Base-by-base conservation (phyloP, 1,140 invertebrate genomes). In the Mycetomoellerius zeteki region DNA sequence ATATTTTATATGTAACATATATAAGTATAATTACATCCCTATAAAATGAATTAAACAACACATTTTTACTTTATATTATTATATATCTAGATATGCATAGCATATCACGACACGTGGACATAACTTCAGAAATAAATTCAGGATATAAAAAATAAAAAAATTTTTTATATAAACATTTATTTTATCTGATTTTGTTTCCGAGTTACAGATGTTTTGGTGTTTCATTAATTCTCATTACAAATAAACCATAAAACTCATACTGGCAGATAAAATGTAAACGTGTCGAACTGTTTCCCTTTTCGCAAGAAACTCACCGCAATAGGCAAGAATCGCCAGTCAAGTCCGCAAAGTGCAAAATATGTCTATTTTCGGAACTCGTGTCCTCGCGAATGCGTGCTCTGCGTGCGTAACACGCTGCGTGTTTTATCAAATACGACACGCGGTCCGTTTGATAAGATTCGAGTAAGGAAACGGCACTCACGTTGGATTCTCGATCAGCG, bases 311-410 rank as follows among this genome's bases (percentile, higher is more conserved):
- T 47, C 30, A 10, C 30, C 47, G 47, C 24, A 52, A 54, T 24
- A 71, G 37, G 47, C 24, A 72, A 72, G 43, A 12, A 52, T 72
- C 16, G 24, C 24, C 24, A 50, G 3, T 72, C 24, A 72, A 72
- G 67, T 71, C 21, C 37, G 21, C 43, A 7, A 50, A 71, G 43
- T 72, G 47, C 24, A 69, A 69, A 69, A 43, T 43, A 14, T 43
- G 12, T 33, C 62, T 65, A 65, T 65, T 65, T 65, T 33, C 30
- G 62, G 62, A 65, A 65, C 62, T 33, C 62, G 30, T 65, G 62
- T 65, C 62, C 62, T 65, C 62, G 60, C 62, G 3, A 65, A 30
- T 65, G 19, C 62, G 62, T 33, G 30, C 3, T 19, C 62, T 65
- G 62, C 62, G 3, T 65, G 8, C 19, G 8, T 65, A 65, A 65